Evolutionary conservation across 1,140 invertebrate species (phyloP).

Genomic region (Drepana arcuata): DNA sequence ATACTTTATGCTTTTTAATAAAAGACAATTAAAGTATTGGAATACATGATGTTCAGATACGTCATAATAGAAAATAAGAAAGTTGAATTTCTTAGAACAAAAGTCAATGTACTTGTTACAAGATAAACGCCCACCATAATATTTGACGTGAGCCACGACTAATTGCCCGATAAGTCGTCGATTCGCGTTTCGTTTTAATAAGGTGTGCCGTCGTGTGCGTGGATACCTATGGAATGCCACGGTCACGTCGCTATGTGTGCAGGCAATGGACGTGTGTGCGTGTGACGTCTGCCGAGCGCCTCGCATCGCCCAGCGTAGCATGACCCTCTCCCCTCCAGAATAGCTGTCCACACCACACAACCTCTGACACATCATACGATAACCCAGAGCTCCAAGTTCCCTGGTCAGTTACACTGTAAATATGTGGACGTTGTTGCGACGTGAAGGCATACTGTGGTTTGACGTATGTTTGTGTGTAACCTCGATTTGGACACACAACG

Average conservation of each 20-base stretch:
- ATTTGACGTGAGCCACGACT: constrained; percentile 59
- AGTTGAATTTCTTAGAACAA: constrained; percentile 13
- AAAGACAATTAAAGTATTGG: too few species aligned
- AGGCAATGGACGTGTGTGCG: constrained; percentile 41
- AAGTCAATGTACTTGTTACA: constrained; percentile 51
- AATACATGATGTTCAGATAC: too few species aligned
- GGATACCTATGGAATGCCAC: constrained; percentile 63
- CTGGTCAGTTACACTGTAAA: constrained; percentile 39
- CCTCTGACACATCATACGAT: constrained; percentile 24
- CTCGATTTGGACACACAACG: constrained; percentile 61
- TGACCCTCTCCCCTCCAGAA: constrained; percentile 30
- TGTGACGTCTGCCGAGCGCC: constrained; percentile 62
- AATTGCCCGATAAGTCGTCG: constrained; percentile 71
- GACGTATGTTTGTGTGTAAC: constrained; percentile 50
- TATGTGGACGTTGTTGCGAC: constrained; percentile 62
- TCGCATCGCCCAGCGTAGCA: constrained; percentile 25
- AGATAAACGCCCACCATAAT: constrained; percentile 34
- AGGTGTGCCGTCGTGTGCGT: constrained; percentile 62
- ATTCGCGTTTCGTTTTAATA: constrained; percentile 71
- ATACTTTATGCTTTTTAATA: too few species aligned
- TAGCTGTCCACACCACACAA: constrained; percentile 3
- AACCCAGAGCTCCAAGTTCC: constrained; percentile 23
- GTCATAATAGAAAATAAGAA: constrained; percentile 16
- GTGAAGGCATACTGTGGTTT: constrained; percentile 40
- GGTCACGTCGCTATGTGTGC: constrained; percentile 41